A percentile compares a stretch with the other conserved stretches of the same genome.
These are phyloP conservation scores for Poecilus cupreus DNA, from an alignment of 2,888 invertebrate species.

Conservation along the genomic window DNA sequence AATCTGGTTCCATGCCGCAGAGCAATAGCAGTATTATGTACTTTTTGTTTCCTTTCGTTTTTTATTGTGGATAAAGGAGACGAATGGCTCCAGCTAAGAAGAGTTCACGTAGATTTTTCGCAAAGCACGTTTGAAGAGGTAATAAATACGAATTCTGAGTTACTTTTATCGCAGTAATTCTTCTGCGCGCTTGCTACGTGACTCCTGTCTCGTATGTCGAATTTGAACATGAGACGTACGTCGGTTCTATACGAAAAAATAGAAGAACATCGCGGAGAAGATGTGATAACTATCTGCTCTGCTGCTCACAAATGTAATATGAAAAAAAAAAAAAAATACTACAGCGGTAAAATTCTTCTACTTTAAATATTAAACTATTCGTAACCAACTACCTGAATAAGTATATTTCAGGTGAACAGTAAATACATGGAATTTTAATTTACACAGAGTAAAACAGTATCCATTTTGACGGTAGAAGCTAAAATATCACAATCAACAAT, in stretches of 20 bases:
- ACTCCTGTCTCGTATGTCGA: constrained; percentile 36
- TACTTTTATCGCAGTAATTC: constrained; percentile 51
- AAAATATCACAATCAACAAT: no score
- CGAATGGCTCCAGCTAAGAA: not conserved
- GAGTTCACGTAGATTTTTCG: constrained; percentile 50
- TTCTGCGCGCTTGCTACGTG: constrained; percentile 23
- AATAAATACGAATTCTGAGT: constrained; percentile 52
- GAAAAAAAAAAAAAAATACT: not conserved
- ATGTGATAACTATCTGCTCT: constrained; percentile 29
- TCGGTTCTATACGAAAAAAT: constrained; percentile 21
- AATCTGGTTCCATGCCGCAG: constrained; percentile 13
- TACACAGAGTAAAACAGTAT: no score
- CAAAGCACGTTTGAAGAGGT: constrained; percentile 51
- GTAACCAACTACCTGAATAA: no score
- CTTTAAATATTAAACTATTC: not conserved
- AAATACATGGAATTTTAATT: no score
- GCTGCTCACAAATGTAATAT: not conserved
- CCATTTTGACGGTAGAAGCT: no score
- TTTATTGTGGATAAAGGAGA: constrained; percentile 30
- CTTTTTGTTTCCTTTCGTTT: constrained; percentile 27
- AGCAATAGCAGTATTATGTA: constrained; percentile 30
- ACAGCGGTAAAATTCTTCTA: not conserved
- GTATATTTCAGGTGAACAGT: no score
- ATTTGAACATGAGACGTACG: constrained; percentile 36
- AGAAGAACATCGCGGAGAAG: not conserved